These are phyloP conservation scores for Heliconius nattereri DNA, from an alignment of 1,140 invertebrate genomes.

Conservation along the genomic window DNA sequence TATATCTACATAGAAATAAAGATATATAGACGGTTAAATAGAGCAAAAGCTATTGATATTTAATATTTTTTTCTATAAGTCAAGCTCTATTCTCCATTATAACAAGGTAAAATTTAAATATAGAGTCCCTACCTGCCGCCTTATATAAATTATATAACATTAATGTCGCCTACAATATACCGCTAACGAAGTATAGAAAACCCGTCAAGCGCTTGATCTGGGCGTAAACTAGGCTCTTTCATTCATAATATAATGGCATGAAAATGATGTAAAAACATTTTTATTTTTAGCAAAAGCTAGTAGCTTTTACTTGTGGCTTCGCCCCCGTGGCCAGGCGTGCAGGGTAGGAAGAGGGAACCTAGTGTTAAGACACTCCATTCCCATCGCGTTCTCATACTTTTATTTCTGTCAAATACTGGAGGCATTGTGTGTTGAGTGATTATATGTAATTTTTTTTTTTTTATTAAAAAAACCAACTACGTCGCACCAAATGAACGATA, in stretches of 20 bases:
- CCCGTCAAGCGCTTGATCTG: not conserved
- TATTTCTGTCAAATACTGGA: not conserved
- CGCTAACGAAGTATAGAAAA: constrained; percentile 1
- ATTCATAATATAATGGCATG: not conserved
- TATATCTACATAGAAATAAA: too few relatives aligned
- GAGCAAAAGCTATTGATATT: too few relatives aligned
- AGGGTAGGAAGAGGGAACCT: not conserved
- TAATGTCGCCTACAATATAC: not conserved
- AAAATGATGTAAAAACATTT: not conserved
- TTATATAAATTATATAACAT: not conserved
- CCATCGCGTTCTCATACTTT: not conserved
- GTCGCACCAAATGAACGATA: not conserved
- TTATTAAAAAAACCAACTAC: too few relatives aligned
- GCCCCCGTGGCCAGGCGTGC: too few relatives aligned
- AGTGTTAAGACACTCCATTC: not conserved
- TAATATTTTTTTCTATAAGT: too few relatives aligned
- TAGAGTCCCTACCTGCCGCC: too few relatives aligned
- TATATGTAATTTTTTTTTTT: too few relatives aligned
- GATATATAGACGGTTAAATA: too few relatives aligned
- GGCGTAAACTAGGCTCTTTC: not conserved
- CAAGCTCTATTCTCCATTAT: too few relatives aligned
- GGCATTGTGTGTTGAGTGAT: not conserved
- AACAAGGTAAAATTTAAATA: too few relatives aligned
- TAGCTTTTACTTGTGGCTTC: too few relatives aligned
- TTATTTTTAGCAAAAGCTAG: too few relatives aligned